Evolutionary conservation across 1,140 invertebrate genomes (phyloP).

Genomic region (Pseudoatta argentina): DNA sequence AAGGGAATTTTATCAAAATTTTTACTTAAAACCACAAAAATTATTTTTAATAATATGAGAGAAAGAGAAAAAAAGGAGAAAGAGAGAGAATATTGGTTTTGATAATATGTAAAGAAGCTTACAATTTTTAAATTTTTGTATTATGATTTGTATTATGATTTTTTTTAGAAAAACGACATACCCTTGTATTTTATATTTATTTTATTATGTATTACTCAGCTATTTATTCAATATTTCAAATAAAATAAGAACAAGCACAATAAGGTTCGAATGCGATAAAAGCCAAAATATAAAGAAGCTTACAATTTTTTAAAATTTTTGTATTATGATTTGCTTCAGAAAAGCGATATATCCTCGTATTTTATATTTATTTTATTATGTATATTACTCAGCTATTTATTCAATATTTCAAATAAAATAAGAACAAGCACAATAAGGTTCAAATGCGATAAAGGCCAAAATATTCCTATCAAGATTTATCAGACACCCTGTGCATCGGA

Average conservation of each 20-base stretch:
- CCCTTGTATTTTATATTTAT: background rate
- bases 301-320: background rate
- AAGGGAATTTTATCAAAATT: background rate
- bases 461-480: background rate
- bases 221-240: background rate
- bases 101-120: background rate
- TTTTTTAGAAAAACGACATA: background rate
- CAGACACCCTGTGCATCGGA: constrained; percentile 4
- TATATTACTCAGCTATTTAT: background rate
- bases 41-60: background rate
- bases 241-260: background rate
- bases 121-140: background rate
- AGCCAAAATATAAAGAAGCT: background rate
- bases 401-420: background rate
- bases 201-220: background rate
- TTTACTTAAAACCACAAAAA: background rate
- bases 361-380: background rate
- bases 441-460: background rate
- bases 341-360: background rate
- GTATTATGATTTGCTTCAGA: background rate
- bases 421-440: background rate
- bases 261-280: background rate
- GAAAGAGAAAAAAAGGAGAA: background rate
- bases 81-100: background rate
- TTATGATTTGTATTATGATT: background rate